Conservation (phyloP, 2,888 invertebrate species). For the Yponomeuta sedellus region DNA sequence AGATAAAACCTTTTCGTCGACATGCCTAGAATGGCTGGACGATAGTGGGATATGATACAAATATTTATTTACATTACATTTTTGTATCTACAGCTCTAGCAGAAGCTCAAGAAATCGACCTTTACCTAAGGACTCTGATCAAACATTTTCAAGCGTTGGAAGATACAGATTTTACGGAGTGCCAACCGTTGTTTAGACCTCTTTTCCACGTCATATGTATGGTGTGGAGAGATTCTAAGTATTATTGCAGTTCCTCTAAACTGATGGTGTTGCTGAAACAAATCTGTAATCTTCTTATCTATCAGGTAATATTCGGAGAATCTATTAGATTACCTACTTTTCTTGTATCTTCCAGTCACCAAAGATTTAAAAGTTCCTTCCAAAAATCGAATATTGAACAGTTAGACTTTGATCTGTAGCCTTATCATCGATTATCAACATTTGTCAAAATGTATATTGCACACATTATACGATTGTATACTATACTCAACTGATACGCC, state of each 20-base stretch:
- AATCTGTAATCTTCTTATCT: slow-evolving; percentile 92
- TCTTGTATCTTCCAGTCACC: background rate
- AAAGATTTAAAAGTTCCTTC: too few relatives aligned
- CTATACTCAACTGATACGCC: too few relatives aligned
- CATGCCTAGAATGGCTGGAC: too few relatives aligned
- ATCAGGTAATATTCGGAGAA: slow-evolving; percentile 78
- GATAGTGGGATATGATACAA: too few relatives aligned
- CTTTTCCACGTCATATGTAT: slow-evolving; percentile 91
- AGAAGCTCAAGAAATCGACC: slow-evolving; percentile 93
- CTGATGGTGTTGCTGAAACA: slow-evolving; percentile 92
- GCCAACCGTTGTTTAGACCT: slow-evolving; percentile 84
- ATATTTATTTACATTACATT: background rate
- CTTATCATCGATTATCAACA: too few relatives aligned
- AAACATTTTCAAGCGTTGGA: slow-evolving; percentile 87
- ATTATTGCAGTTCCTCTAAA: slow-evolving; percentile 92
- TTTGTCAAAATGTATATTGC: background rate
- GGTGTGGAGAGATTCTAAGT: slow-evolving; percentile 92
- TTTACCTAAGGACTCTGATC: slow-evolving; percentile 89
- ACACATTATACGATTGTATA: background rate
- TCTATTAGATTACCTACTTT: slow-evolving; percentile 14
- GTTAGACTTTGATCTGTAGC: too few relatives aligned
- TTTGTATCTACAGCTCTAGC: slow-evolving; percentile 79
- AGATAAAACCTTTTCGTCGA: too few relatives aligned
- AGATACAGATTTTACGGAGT: slow-evolving; percentile 91
- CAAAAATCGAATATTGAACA: too few relatives aligned